phyloP scores from a whole-genome alignment of 2,797 vertebrate genomes.

The Squalus acanthias region DNA sequence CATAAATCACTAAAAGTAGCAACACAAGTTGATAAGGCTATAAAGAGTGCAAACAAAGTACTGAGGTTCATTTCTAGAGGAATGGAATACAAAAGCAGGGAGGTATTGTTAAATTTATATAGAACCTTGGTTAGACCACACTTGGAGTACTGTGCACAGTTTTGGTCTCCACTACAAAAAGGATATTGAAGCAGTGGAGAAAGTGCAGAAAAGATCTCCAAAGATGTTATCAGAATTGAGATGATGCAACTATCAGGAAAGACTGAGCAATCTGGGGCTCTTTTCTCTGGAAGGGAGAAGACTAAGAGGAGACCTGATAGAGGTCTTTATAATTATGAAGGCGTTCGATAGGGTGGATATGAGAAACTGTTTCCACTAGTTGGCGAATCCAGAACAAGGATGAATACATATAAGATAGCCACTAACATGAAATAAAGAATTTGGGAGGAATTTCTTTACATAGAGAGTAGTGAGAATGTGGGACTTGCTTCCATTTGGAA shows the following conservation, averaged over 20 bases:
- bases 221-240: background rate
- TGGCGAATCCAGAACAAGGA: background rate
- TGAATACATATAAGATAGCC: background rate
- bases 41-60: background rate
- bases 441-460: background rate
- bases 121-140: background rate
- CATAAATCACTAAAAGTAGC: background rate
- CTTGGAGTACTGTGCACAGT: background rate
- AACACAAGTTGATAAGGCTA: background rate
- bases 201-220: background rate
- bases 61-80: background rate
- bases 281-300: background rate
- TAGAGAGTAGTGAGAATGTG: background rate
- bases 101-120: background rate
- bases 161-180: background rate
- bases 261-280: background rate
- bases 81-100: background rate
- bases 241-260: background rate
- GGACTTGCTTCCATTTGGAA: background rate
- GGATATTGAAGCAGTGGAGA: background rate
- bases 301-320: background rate
- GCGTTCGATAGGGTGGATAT: background rate
- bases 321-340: background rate
- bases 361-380: background rate
- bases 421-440: background rate